Conservation (phyloP, 2,797 vertebrate genomes). For the Sebastes trivittatus region DNA sequence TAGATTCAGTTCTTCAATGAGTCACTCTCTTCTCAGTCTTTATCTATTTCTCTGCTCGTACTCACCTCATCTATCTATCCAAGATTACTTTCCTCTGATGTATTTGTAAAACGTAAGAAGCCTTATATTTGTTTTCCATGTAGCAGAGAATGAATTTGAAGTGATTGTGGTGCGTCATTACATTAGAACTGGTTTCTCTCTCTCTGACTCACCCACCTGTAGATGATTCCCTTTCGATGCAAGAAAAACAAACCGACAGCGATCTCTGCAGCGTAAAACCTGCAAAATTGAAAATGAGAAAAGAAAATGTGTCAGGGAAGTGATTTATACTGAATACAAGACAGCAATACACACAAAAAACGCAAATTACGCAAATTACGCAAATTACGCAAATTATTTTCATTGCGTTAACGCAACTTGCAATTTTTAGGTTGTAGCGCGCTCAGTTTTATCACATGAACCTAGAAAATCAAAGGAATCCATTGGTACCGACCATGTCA, state of each 20-base stretch:
- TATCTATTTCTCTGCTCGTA: background rate
- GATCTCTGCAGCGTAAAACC: slow-evolving; percentile 97
- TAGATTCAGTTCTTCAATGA: background rate
- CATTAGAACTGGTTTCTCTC: background rate
- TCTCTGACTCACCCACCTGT: slow-evolving; percentile 85
- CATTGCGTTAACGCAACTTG: no score
- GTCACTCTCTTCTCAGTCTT: background rate
- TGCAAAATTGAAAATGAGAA: slow-evolving; percentile 66
- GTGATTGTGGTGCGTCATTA: background rate
- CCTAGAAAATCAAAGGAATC: no score
- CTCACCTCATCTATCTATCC: background rate
- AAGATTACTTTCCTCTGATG: background rate
- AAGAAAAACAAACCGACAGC: slow-evolving; percentile 95
- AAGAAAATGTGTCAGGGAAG: background rate
- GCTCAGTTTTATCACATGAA: no score
- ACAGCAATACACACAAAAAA: background rate
- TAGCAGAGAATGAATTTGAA: background rate
- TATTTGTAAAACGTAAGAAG: background rate
- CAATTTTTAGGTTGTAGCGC: no score
- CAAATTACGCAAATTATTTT: no score
- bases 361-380: no score
- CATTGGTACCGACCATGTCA: no score
- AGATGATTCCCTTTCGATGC: slow-evolving; percentile 96
- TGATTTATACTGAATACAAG: background rate
- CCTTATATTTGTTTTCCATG: background rate